Conservation (phyloP, 2,797 vertebrate species). For the Graptemys geographica region DNA sequence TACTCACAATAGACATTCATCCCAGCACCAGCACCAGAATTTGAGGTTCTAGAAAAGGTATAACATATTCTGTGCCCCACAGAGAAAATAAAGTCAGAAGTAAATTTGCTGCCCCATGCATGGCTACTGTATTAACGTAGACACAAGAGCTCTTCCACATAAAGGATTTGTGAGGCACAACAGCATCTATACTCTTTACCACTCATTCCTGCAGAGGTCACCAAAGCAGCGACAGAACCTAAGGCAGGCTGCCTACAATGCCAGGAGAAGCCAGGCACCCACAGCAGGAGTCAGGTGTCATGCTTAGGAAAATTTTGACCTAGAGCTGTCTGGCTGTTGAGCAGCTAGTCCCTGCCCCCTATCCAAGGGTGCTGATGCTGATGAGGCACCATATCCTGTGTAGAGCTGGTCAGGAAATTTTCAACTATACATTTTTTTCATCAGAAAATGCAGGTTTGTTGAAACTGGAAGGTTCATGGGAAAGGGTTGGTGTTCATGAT, state of each 20-base stretch:
- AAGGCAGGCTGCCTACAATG: neutral
- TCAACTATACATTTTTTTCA: neutral
- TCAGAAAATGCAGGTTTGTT: neutral
- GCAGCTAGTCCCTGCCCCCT: neutral
- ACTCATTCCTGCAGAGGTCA: conserved; percentile 67
- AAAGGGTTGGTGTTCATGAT: neutral
- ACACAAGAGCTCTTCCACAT: neutral
- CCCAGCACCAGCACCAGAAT: neutral
- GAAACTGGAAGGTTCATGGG: neutral
- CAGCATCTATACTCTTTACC: neutral
- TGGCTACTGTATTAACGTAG: neutral
- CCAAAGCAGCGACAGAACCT: neutral
- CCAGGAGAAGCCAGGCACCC: neutral
- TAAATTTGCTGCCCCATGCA: neutral
- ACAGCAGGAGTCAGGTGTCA: too few relatives aligned
- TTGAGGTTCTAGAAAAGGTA: too few relatives aligned
- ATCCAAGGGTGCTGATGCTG: neutral
- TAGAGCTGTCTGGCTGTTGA: neutral
- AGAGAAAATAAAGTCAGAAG: neutral
- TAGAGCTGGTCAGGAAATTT: neutral
- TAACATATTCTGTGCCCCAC: neutral
- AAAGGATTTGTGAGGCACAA: neutral
- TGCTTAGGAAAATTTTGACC: neutral
- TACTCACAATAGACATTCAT: neutral
- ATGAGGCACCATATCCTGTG: neutral